Base-by-base conservation (phyloP, 2,888 invertebrate genomes). In the Pseudoips prasinana region DNA sequence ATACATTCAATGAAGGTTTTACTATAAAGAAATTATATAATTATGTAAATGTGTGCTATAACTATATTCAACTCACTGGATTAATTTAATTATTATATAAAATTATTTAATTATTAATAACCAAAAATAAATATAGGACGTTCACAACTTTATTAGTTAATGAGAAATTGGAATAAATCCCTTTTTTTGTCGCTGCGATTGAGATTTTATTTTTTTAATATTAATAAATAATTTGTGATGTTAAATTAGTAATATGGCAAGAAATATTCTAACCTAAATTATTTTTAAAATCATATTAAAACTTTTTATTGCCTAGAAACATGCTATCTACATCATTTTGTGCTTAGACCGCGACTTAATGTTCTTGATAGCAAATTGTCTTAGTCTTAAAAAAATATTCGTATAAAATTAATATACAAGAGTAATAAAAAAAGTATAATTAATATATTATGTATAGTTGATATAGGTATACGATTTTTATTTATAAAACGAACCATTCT, bases 181-280 rank as follows among this genome's bases (percentile, higher is more conserved):
- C n/a, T n/a, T n/a, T n/a, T n/a, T n/a, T n/a, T n/a, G n/a, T n/a
- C n/a, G n/a, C n/a, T n/a, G n/a, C n/a, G n/a, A n/a, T n/a, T n/a
- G n/a, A n/a, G 3, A 14, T 14, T 14, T 14, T 14, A 30, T 29
- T 34, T 35, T 2, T 6, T 46, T 48, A 46, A 51, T 50, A 58
- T 39, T 28, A 43, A 52, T 44, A 51, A 45, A 55, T 47, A 55
- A 41, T 28, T 39, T 49, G 40, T 43, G 48, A 46, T 47, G 40
- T 39, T 56, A 38, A 33, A 35, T 38, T 52, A 54, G 33, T 54
- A 54, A 50, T 57, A 59, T 59, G 58, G 60, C 58, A 60, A 59
- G 58, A 59, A 48, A 53, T 45, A 38, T 41, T 35, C 22, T 54
- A 60, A 20, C 30, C 42, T 53, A 48, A 1, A 25, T 42, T 43